phyloP scores from a whole-genome alignment of 1,140 invertebrate species.

The Sogatella furcifera region DNA sequence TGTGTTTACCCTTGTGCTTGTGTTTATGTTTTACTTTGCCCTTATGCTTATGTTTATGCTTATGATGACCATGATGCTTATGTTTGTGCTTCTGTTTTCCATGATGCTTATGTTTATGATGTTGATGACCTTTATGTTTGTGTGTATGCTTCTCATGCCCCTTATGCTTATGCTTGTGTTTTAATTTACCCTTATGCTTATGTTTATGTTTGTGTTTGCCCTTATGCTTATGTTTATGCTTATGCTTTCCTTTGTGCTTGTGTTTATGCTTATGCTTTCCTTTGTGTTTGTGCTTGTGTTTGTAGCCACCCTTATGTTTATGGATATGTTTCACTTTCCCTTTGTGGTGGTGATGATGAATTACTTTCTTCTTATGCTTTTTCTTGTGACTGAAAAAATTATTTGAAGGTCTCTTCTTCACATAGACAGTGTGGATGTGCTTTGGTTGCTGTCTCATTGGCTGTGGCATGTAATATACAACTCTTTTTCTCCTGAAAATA shows the following conservation, averaged over 20 bases:
- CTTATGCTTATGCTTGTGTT: not conserved
- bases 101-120: not conserved
- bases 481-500: not conserved
- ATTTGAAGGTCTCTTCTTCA: not conserved
- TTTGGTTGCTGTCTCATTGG: not conserved
- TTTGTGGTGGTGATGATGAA: not conserved
- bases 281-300: not conserved
- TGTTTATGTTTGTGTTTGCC: not conserved
- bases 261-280: not conserved
- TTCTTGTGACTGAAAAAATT: not conserved
- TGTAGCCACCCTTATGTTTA: not conserved
- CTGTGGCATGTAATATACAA: not conserved
- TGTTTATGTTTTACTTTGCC: not conserved
- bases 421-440: not conserved
- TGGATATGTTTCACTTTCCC: not conserved
- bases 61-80: not conserved
- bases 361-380: not conserved
- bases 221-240: not conserved
- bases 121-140: not conserved
- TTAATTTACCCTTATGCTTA: not conserved
- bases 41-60: not conserved
- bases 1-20: not conserved
- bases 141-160: not conserved
- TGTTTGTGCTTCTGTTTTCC: not conserved
- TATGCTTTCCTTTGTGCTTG: not conserved